These are phyloP conservation scores for Nycticebus coucang DNA, from an alignment of 2,113 vertebrate genomes.

Conservation along the genomic window DNA sequence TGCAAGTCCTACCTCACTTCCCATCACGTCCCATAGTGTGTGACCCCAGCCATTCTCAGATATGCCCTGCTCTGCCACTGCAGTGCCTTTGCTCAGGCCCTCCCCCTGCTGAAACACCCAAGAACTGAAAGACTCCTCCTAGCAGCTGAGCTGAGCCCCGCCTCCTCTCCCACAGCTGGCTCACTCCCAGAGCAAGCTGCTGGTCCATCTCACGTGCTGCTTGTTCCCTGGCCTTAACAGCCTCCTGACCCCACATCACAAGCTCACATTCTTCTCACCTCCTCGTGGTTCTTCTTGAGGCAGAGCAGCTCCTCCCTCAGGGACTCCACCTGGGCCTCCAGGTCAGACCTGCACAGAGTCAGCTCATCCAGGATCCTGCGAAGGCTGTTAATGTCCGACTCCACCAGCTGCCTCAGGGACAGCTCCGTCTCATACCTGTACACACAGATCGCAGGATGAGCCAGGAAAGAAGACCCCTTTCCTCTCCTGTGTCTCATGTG, in stretches of 20 bases:
- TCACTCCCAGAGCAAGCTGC: background rate
- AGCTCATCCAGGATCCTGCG: slow-evolving; percentile 86
- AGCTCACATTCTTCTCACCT: slow-evolving; percentile 83
- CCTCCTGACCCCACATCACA: background rate
- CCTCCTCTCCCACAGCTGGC: background rate
- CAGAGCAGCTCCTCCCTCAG: slow-evolving; percentile 94
- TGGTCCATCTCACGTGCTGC: accelerated
- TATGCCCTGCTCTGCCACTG: accelerated
- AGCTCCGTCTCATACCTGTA: slow-evolving; percentile 83
- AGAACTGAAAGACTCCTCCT: background rate
- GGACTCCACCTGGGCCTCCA: slow-evolving; percentile 88
- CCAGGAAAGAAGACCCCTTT: background rate
- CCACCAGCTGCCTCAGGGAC: slow-evolving; percentile 84
- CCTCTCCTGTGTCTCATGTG: background rate
- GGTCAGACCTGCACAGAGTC: slow-evolving; percentile 84
- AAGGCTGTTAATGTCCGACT: slow-evolving; percentile 85
- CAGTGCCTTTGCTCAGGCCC: background rate
- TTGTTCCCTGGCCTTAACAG: no score
- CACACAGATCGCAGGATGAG: background rate
- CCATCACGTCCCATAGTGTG: accelerated
- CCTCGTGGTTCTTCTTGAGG: slow-evolving; percentile 95
- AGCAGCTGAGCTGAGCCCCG: background rate
- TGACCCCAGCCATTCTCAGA: background rate
- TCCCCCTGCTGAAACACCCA: background rate
- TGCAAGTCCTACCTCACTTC: background rate